Percentiles rank a stretch among this genome's conserved stretches.
phyloP scores from a whole-genome alignment of 2,113 vertebrate genomes.

The Paratilapia polleni region DNA sequence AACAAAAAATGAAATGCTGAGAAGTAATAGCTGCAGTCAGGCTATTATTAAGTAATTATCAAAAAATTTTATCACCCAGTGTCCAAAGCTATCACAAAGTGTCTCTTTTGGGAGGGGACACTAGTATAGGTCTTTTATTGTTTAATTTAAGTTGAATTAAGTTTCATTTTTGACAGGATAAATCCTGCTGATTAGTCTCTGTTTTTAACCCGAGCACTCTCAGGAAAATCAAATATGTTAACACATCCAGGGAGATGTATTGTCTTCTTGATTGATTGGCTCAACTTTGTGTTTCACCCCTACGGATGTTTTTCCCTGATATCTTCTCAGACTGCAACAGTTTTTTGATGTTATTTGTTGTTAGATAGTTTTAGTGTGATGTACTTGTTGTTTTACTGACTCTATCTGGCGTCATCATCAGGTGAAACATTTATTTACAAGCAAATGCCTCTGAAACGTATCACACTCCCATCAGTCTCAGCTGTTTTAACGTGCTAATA shows the following conservation, averaged over 20 bases:
- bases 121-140: background rate
- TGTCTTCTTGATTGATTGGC: background rate
- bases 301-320: background rate
- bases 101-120: background rate
- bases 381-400: background rate
- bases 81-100: constrained; percentile 1
- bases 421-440: background rate
- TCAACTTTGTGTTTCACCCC: background rate
- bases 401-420: background rate
- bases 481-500: too few species aligned
- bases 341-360: background rate
- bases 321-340: background rate
- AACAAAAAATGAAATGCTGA: background rate
- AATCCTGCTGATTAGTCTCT: background rate
- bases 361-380: background rate
- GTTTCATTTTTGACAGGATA: background rate
- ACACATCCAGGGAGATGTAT: background rate
- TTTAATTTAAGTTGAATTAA: background rate
- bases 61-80: constrained; percentile 33
- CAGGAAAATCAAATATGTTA: background rate
- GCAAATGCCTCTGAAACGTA: background rate
- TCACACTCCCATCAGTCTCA: background rate
- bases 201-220: background rate
- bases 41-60: constrained; percentile 38
- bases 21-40: constrained; percentile 25